phyloP scores from a whole-genome alignment of 2,888 invertebrate species.

The Nemotelus nigrinus region DNA sequence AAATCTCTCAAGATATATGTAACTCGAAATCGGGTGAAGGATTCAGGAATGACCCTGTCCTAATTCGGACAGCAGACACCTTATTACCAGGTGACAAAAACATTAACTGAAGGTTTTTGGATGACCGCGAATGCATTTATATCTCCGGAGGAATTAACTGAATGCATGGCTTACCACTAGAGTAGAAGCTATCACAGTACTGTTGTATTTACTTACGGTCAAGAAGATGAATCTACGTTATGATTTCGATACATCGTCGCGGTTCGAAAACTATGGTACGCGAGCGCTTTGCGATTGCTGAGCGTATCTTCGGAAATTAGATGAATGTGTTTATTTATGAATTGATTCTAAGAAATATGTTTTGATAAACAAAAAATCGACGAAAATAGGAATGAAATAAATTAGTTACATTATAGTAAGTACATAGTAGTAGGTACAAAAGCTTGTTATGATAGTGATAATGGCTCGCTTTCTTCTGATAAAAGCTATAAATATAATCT shows the following conservation, averaged over 20 bases:
- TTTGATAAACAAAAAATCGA: no score
- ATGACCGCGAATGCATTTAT: slow-evolving; percentile 47
- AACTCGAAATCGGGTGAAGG: not conserved
- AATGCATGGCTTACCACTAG: slow-evolving; percentile 18
- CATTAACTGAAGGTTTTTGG: slow-evolving; percentile 46
- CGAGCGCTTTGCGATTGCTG: not conserved
- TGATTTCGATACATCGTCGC: not conserved
- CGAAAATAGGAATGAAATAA: no score
- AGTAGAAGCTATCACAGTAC: slow-evolving; percentile 36
- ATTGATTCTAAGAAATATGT: no score
- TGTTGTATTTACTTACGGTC: slow-evolving; percentile 16
- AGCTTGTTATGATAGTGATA: no score
- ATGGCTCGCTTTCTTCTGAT: no score
- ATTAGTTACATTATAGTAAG: no score
- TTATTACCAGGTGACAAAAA: slow-evolving; percentile 45
- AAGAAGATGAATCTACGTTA: slow-evolving; percentile 17
- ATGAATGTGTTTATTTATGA: no score
- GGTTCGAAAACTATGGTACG: slow-evolving; percentile 18
- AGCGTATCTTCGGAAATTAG: no score
- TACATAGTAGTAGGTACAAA: no score
- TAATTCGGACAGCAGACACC: slow-evolving; percentile 12
- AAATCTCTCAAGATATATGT: no score
- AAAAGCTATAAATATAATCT: no score
- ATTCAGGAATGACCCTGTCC: slow-evolving; percentile 26
- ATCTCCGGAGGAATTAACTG: slow-evolving; percentile 29